Evolutionary conservation across 2,113 vertebrate genomes (phyloP).

Genomic region (Haemorhous mexicanus): DNA sequence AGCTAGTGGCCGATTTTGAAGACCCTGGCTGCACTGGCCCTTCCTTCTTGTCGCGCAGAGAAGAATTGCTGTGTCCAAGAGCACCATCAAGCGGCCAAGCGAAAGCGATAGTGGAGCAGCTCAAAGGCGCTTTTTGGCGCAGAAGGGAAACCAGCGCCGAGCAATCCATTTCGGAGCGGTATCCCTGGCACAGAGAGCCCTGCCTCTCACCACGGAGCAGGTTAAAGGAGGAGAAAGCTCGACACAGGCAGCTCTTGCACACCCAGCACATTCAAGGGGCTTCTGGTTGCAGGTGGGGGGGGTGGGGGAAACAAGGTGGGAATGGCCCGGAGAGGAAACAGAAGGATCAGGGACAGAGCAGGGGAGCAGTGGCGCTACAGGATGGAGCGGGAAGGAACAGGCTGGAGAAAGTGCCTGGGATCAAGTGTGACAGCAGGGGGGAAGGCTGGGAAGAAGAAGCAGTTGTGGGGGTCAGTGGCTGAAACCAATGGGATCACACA

Average conservation of each 20-base stretch:
- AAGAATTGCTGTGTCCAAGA: slow-evolving; percentile 46
- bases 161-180: background rate
- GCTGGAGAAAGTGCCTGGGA: background rate
- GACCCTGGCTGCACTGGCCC: background rate
- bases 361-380: background rate
- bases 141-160: background rate
- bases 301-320: background rate
- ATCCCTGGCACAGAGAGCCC: background rate
- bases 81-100: slow-evolving; percentile 57
- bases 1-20: background rate
- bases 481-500: background rate
- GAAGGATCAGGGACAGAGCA: background rate
- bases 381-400: background rate
- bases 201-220: background rate
- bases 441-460: background rate
- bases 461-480: rapidly evolving
- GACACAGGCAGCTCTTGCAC: background rate
- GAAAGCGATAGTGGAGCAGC: background rate
- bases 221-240: background rate
- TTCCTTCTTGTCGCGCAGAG: background rate
- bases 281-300: background rate
- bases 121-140: background rate
- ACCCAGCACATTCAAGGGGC: rapidly evolving
- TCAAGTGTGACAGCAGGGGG: background rate
- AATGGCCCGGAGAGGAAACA: background rate